A percentile compares a stretch with the other conserved stretches of the same genome.
phyloP scores from a whole-genome alignment of 2,888 invertebrate species.

The Leucophora obtusa region DNA sequence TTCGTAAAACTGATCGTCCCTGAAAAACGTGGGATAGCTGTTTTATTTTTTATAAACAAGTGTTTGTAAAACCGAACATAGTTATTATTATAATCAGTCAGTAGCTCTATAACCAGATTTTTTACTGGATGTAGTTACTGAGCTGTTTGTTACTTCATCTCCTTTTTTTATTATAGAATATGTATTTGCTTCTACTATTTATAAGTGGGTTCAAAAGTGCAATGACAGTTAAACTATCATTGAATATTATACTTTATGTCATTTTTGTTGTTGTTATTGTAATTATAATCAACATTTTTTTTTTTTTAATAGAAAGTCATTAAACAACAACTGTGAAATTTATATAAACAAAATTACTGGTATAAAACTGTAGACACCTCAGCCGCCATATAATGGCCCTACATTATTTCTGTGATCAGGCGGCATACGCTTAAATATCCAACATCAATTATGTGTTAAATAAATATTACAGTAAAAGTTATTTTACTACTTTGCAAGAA shows the following conservation, averaged over 20 bases:
- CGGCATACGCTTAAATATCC: too few species aligned
- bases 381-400: constrained; percentile 37
- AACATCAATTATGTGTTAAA: too few species aligned
- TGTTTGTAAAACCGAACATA: constrained; percentile 27
- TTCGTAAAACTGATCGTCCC: too few species aligned
- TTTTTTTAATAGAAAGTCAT: constrained; percentile 54
- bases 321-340: constrained; percentile 33
- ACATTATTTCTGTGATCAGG: too few species aligned
- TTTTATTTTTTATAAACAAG: neutral
- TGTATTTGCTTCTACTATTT: neutral
- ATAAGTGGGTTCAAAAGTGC: constrained; percentile 60
- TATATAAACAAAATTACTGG: constrained; percentile 3
- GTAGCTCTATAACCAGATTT: constrained; percentile 56
- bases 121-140: neutral
- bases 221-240: constrained; percentile 61
- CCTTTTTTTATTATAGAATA: neutral
- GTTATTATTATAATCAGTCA: constrained; percentile 56
- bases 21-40: neutral
- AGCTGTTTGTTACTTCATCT: constrained; percentile 34
- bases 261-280: constrained; percentile 24
- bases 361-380: constrained; percentile 19
- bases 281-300: constrained; percentile 45
- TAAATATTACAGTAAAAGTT: too few species aligned
- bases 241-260: constrained; percentile 44
- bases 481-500: too few species aligned